Evolutionary conservation across 1,140 invertebrate species (phyloP), one percentile per base, ranked within the genome.

Genomic region (Nephila pilipes): DNA sequence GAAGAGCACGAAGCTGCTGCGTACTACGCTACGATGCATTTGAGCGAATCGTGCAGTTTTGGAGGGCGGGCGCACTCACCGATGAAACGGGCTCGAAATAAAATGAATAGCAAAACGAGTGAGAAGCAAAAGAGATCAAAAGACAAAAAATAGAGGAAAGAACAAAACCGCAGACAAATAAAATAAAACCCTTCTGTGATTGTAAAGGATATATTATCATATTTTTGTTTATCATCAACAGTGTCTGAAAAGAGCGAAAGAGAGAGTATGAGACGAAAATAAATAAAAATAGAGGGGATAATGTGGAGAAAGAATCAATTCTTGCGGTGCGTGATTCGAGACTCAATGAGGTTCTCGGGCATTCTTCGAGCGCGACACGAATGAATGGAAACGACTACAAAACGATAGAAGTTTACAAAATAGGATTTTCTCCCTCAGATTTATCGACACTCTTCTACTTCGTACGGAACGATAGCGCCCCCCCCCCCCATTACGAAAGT

Each of bases 171-270:
- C 80, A 81, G 80, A 55, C 80, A 81, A 81, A 81, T 81, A 81
- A 54, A 81, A 81, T 54, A 55, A 81, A 81, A 46, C 38, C 20
- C 36, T 46, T 54, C 80, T 46, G 46, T 25, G 46, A 81, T 81
- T 81, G 80, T 55, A 46, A n/a, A 54, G 57, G 54, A 85, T 85
- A 60, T 60, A 85, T 85, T 85, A 85, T 85, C 83, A 85, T 85
- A 85, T 85, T 63, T 63, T 85, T 85, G 83, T 85, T 85, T 85
- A 85, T 85, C 83, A 54, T 60, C 83, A 85, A 85, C 83, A 55
- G 83, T 85, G 83, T 85, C 57, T 85, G 83, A 60, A 85, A 75
- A 75, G 69, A 83, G 54, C 22, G 38, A 55, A 65, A 14, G 63
- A 10, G 12, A 10, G 25, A 75, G 32, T 8, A 32, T 3, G 32